These are phyloP conservation scores for Tachina grossa DNA, from an alignment of 2,888 invertebrate species.

Conservation along the genomic window DNA sequence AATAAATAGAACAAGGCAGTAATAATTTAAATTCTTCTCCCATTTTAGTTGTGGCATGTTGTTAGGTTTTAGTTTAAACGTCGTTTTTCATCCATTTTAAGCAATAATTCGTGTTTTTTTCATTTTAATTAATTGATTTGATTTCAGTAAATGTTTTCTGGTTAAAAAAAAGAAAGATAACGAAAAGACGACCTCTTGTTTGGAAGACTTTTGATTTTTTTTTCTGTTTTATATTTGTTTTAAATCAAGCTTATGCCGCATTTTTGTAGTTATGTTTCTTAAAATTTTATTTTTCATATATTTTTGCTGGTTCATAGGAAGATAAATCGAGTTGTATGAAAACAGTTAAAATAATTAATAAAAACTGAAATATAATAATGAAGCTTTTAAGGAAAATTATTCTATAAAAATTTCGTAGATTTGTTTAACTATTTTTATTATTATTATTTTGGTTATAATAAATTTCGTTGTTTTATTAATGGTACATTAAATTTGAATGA, in stretches of 20 bases:
- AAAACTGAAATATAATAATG: not conserved
- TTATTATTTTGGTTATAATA: constrained; percentile 26
- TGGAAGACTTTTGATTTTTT: constrained; percentile 84
- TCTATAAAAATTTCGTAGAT: not conserved
- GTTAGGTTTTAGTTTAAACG: not conserved
- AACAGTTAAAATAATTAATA: not conserved
- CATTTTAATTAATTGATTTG: not conserved
- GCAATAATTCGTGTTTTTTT: constrained; percentile 21
- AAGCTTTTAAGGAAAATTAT: constrained; percentile 1
- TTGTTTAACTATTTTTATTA: constrained; percentile 4
- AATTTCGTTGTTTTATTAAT: constrained; percentile 67
- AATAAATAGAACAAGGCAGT: not conserved
- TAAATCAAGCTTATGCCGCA: constrained; percentile 83
- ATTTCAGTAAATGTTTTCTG: constrained; percentile 16
- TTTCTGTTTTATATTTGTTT: constrained; percentile 75
- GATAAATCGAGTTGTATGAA: not conserved
- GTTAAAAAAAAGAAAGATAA: constrained; percentile 65
- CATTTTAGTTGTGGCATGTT: constrained; percentile 45
- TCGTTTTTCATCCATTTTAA: constrained; percentile 32
- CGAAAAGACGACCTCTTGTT: constrained; percentile 82
- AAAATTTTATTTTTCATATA: constrained; percentile 64
- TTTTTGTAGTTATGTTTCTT: constrained; percentile 73
- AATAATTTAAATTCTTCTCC: constrained; percentile 22
- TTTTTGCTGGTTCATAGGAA: constrained; percentile 1
- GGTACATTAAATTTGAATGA: constrained; percentile 49